Evolutionary conservation across 2,888 invertebrate species (phyloP), one percentile per base, ranked within the genome.

Genomic region (Tachystola acroxantha): DNA sequence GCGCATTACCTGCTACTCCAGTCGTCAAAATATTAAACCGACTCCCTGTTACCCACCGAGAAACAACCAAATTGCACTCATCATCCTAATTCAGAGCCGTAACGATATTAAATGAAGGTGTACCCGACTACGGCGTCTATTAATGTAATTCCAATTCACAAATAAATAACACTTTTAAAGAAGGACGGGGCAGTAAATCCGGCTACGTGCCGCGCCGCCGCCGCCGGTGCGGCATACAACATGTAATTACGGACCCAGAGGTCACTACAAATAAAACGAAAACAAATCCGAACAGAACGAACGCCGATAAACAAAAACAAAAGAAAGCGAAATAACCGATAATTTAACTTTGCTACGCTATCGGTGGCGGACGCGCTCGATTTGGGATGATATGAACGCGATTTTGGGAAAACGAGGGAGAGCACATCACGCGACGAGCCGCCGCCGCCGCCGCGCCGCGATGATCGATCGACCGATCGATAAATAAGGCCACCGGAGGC

Each of bases 51-150:
- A 32, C 6, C 32, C 43, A 11, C 37, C 48, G 45, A 38, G 37
- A 64, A 70, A 64, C 51, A 53, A 64, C 57, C 64, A 78, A 79
- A 81, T 81, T 75, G 77, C 75, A 73, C 57, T 57, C 68, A 77
- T 79, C 74, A 74, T 72, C 72, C 67, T 65, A 76, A 81, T 76
- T 74, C 71, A 62, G 64, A 64, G 57, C 64, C 62, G 71, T 78
- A 77, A 75, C 78, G 64, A 78, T 79, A 85, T 81, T 82, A 85
- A 85, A 85, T 82, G 84, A 80, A 75, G 82, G 84, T 77, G 75
- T 72, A 75, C 68, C 68, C 76, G 57, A 49, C 63, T 68, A 69
- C 67, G 57, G 58, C 40, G 62, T 74, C 79, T 85, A 84, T 85
- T 85, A 85, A 84, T 82, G 69, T 80, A 74, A 75, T 75, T 69